Evolutionary conservation across 2,888 invertebrate species (phyloP), one percentile per base, ranked within the genome.

Genomic region (Amphimallon solstitiale): DNA sequence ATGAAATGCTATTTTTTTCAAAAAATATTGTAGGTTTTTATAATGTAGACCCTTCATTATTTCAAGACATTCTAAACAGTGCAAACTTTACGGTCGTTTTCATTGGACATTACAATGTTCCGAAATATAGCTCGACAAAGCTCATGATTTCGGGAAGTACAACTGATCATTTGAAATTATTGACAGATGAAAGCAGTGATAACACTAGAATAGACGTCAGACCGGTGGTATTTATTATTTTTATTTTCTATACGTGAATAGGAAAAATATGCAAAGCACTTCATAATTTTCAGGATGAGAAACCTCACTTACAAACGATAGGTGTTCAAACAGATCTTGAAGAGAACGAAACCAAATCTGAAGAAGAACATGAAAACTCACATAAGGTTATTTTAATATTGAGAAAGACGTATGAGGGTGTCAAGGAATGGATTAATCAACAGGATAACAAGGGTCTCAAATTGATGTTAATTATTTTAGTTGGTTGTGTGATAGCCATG

Each of bases 361-460:
- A 51, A n/a, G 63, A 68, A 35, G 52, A 60, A 46, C 52, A 51
- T 40, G 48, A 7, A 29, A 43, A 19, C 29, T 37, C 17, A 52
- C 51, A 43, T 9, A 17, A 12, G 3, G 12, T 48, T 1, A 2
- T 38, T 1, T 34, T 46, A n/a, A 12, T 65, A 19, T 38, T 62
- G 15, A 63, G 19, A 37, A 21, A 2, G 3, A 48, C 21, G 5
- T 63, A 67, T 37, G 65, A 56, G 43, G 19, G 38, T 15, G 17
- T 82, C 1, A 86, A 87, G 70, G 74, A 82, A 9, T 92, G 91
- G 91, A 80, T 92, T 0, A 87, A 89, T 76, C 90, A 91, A 74
- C 91, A 92, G 75, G 92, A 92, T 72, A 92, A 91, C 77, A 90
- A 91, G 76, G 89, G 87, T 2, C 80, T 92, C 0, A 92, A 92